Base-by-base conservation (phyloP, 2,113 vertebrate species). In the Antennarius striatus region DNA sequence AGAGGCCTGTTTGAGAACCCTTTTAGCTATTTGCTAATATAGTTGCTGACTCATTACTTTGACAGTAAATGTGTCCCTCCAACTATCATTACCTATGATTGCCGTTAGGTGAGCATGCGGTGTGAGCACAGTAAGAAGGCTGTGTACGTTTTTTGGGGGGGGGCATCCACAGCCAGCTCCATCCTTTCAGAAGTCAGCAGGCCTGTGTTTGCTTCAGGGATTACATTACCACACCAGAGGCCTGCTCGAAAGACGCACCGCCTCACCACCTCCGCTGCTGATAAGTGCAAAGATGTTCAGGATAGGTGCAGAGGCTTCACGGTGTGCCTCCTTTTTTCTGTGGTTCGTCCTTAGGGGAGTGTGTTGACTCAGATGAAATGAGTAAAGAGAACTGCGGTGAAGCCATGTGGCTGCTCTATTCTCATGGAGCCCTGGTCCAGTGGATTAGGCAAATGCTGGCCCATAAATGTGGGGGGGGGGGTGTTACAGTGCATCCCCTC, bases 301-400 rank as follows among this genome's bases (percentile, higher is more conserved):
- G 52, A 46, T 2, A 40, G 79, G 62, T 72, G 42, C 43, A 8
- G 64, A 32, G 68, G 45, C 62, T 45, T 50, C 78, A 60, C 79
- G 76, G 74, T 82, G 86, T 87, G 76, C 65, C 22, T 36, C 52
- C 6, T 48, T 75, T 60, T 80, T 77, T 79, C 78, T 64, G 70
- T 42, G 50, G 47, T 73, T 80, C 82, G 10, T 56, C 72, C 83
- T 82, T 86, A 81, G 77, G 83, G 87, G 88, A 45, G 75, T 80
- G 82, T 94, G 92, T 95, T 95, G 93, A 94, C 88, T 94, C 93
- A 93, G 93, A 93, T 93, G 92, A 89, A 89, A 87, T 63, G 70
- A 88, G 92, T 89, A 92, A 94, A 94, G 89, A 91, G 85, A 80
- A 78, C 91, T 68, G 11, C 70, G 90, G 66, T 90, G 80, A 79